phyloP scores from a whole-genome alignment of 2,113 vertebrate species.

The Microtus ochrogaster region DNA sequence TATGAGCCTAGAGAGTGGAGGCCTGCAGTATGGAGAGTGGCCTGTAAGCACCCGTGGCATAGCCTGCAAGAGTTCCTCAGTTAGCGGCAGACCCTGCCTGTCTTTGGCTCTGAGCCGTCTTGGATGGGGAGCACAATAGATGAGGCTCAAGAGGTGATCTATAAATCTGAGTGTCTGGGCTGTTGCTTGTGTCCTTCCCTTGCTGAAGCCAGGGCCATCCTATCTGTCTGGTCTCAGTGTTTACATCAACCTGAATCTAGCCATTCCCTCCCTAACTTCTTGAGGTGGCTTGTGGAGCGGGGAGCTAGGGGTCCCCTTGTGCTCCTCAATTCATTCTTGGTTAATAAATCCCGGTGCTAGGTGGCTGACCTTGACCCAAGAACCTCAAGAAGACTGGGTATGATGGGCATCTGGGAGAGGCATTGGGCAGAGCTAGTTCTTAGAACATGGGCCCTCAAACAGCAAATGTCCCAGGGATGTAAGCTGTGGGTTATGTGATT shows the following conservation, averaged over 20 bases:
- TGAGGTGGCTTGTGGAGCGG: background rate
- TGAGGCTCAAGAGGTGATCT: background rate
- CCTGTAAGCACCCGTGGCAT: background rate
- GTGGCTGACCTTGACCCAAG: background rate
- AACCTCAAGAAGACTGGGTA: background rate
- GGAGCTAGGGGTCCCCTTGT: no score
- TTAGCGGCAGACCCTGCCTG: accelerated
- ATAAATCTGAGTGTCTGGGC: background rate
- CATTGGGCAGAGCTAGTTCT: background rate
- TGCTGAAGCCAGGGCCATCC: background rate
- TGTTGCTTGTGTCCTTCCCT: background rate
- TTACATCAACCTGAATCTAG: background rate
- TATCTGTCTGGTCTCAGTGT: background rate
- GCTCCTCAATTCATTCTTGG: no score
- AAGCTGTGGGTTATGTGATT: background rate
- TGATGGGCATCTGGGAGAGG: background rate
- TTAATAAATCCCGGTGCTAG: background rate
- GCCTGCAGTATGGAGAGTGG: background rate
- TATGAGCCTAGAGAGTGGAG: background rate
- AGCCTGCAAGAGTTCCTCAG: accelerated
- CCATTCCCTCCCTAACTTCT: background rate
- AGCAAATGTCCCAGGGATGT: background rate
- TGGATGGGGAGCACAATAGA: background rate
- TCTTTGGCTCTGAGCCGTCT: no score
- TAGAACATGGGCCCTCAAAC: background rate